Conservation (phyloP, 2,888 invertebrate species). For the Digitonthophagus gazella region DNA sequence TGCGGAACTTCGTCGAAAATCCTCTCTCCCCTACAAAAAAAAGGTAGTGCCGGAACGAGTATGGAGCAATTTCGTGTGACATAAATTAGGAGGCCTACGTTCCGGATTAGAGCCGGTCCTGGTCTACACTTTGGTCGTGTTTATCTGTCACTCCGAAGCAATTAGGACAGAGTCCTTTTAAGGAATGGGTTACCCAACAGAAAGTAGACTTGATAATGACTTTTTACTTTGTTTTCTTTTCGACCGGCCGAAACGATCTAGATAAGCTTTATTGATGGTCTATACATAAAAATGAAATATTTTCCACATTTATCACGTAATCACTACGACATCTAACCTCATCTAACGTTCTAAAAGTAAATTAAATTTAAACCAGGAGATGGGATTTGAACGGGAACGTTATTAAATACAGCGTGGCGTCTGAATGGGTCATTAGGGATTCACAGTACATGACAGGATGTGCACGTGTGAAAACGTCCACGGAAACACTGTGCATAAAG, state of each 20-base stretch:
- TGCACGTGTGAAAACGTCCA: constrained; percentile 17
- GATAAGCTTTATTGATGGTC: background rate
- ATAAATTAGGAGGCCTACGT: background rate
- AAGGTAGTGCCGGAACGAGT: background rate
- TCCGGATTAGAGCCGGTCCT: background rate
- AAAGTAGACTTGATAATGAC: background rate
- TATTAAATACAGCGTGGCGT: constrained; percentile 5
- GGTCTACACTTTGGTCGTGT: background rate
- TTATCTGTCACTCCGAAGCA: background rate
- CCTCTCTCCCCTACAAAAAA: background rate
- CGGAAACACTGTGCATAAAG: constrained; percentile 13
- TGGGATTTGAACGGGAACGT: background rate
- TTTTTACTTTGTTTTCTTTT: background rate
- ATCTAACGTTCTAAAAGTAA: background rate
- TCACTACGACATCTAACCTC: background rate
- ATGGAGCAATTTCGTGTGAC: background rate
- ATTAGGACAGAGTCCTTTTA: background rate
- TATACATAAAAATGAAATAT: background rate
- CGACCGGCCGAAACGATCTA: background rate
- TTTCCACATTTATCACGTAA: background rate
- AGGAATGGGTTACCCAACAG: background rate
- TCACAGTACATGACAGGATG: constrained; percentile 12
- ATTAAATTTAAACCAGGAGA: background rate
- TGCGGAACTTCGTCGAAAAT: background rate
- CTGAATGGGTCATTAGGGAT: constrained; percentile 13